Conservation (phyloP, 2,797 vertebrate species). For the Hyperoplus immaculatus region DNA sequence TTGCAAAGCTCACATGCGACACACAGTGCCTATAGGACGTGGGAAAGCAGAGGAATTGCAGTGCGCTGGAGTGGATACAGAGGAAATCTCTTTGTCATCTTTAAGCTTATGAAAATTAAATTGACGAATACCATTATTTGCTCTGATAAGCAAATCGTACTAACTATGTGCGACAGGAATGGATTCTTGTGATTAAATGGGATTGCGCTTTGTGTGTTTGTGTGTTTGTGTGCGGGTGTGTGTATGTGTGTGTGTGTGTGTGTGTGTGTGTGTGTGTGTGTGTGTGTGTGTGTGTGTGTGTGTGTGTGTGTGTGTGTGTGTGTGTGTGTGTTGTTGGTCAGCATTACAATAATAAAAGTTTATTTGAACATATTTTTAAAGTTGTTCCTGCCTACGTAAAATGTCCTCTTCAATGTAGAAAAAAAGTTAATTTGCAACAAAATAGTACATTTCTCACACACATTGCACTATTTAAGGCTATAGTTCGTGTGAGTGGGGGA, state of each 20-base stretch:
- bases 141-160: conserved; percentile 71
- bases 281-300: conserved; percentile 4
- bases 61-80: conserved; percentile 50
- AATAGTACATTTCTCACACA: no score
- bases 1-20: conserved; percentile 35
- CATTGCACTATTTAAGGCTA: no score
- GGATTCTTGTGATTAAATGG: conserved; percentile 73
- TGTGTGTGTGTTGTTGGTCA: neutral
- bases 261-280: neutral
- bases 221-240: conserved; percentile 13
- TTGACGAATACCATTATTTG: conserved; percentile 74
- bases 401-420: no score
- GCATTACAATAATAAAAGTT: no score
- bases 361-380: no score
- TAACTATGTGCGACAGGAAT: conserved; percentile 68
- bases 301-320: neutral
- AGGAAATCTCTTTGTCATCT: conserved; percentile 65
- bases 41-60: conserved; percentile 59
- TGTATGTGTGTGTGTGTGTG: conserved; percentile 10
- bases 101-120: conserved; percentile 75
- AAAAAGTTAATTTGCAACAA: no score
- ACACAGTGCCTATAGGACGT: conserved; percentile 42
- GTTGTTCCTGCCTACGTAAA: no score
- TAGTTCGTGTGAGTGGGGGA: neutral
- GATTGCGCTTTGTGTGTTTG: conserved; percentile 32